These are phyloP conservation scores for Melanotaenia maccullochi DNA, from an alignment of 2,797 vertebrate species.

Conservation along the genomic window DNA sequence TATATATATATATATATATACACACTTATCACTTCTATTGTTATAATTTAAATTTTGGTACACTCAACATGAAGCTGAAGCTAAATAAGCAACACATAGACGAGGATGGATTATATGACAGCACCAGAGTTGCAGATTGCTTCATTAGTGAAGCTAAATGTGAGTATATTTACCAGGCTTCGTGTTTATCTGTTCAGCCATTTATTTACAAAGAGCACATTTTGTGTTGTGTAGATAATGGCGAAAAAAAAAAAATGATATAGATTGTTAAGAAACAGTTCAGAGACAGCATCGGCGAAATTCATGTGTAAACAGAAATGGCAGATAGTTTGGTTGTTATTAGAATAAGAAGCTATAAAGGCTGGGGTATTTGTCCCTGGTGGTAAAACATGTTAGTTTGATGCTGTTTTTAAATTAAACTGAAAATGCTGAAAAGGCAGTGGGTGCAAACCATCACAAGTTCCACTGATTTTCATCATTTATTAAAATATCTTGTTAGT, in stretches of 20 bases:
- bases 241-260: background rate
- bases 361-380: no score
- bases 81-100: background rate
- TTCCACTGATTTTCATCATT: no score
- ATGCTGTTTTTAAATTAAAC: no score
- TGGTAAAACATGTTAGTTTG: no score
- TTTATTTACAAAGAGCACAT: background rate
- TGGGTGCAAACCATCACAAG: no score
- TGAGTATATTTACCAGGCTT: background rate
- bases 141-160: background rate
- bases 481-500: no score
- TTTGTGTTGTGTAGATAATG: slow-evolving; percentile 1
- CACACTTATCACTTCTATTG: background rate
- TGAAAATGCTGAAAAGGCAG: no score
- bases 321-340: no score
- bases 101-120: background rate
- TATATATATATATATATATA: no score
- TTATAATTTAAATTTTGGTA: background rate
- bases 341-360: no score
- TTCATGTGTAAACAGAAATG: no score
- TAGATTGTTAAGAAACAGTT: slow-evolving; percentile 1
- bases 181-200: background rate
- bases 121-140: background rate
- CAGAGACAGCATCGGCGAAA: background rate
- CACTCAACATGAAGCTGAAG: background rate